Evolutionary conservation across 2,113 vertebrate species (phyloP).

Genomic region (Xerus inauris): DNA sequence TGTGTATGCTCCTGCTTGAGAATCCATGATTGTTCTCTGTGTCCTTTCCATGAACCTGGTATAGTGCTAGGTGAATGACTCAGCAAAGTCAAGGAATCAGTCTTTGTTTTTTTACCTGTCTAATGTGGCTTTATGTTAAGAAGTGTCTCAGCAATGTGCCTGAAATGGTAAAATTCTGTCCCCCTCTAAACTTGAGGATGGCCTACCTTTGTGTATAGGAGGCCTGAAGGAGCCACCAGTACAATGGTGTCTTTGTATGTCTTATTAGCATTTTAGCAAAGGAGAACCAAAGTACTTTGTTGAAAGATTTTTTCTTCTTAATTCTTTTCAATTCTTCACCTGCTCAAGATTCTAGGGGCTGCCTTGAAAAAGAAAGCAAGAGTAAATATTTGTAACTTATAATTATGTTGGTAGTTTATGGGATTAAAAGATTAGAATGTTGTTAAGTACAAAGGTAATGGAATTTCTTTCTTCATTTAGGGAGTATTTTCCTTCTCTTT

Average conservation of each 20-base stretch:
- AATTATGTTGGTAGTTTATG: constrained; percentile 20
- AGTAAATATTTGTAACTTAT: background rate
- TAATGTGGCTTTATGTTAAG: background rate
- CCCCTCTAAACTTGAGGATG: background rate
- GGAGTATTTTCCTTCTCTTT: background rate
- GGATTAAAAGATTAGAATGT: constrained; percentile 25
- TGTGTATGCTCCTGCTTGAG: background rate
- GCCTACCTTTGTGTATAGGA: background rate
- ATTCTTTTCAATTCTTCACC: background rate
- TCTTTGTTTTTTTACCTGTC: background rate
- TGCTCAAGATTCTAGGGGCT: background rate
- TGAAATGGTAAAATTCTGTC: background rate
- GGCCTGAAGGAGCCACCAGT: background rate
- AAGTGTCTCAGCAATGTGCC: background rate
- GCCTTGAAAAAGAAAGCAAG: background rate
- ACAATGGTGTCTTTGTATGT: background rate
- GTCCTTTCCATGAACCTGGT: background rate
- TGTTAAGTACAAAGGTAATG: background rate
- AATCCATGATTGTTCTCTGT: background rate
- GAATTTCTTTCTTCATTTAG: background rate
- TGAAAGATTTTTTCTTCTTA: background rate
- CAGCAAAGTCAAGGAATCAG: background rate
- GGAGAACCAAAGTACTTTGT: background rate
- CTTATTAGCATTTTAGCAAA: background rate
- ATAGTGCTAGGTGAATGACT: background rate